These are phyloP conservation scores for Onthophagus sagittarius DNA, from an alignment of 2,888 invertebrate genomes.

Conservation along the genomic window DNA sequence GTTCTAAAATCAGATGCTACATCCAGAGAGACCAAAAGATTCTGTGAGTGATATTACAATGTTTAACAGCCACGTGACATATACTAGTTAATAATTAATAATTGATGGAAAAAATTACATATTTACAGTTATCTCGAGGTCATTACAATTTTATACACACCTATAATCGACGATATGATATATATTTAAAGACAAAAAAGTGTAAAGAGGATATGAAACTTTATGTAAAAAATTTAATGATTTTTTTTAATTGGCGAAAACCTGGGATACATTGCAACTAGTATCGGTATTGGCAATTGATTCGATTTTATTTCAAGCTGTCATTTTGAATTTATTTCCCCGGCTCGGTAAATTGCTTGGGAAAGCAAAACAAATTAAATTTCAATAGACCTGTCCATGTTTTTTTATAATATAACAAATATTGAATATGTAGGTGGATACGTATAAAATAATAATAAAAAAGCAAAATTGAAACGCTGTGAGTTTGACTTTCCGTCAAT, in stretches of 20 bases:
- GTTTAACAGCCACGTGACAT: slow-evolving; percentile 30
- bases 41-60: slow-evolving; percentile 29
- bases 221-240: neutral
- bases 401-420: neutral
- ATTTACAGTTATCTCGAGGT: slow-evolving; percentile 12
- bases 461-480: neutral
- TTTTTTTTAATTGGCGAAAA: neutral
- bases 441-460: neutral
- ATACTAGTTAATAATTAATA: slow-evolving; percentile 26
- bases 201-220: neutral
- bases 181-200: neutral
- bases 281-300: neutral
- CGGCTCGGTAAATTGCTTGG: neutral
- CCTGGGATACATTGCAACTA: neutral
- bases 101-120: slow-evolving; percentile 1
- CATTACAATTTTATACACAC: slow-evolving; percentile 1
- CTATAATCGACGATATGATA: slow-evolving; percentile 9
- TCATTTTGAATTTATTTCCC: neutral
- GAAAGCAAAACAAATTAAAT: neutral
- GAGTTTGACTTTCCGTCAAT: neutral
- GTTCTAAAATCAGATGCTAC: neutral
- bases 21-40: slow-evolving; percentile 21
- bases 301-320: neutral
- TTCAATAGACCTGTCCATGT: neutral
- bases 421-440: neutral